phyloP scores from a whole-genome alignment of 30 jellyfish, hydroid and myxozoan species.

The Clytia hemisphaerica region DNA sequence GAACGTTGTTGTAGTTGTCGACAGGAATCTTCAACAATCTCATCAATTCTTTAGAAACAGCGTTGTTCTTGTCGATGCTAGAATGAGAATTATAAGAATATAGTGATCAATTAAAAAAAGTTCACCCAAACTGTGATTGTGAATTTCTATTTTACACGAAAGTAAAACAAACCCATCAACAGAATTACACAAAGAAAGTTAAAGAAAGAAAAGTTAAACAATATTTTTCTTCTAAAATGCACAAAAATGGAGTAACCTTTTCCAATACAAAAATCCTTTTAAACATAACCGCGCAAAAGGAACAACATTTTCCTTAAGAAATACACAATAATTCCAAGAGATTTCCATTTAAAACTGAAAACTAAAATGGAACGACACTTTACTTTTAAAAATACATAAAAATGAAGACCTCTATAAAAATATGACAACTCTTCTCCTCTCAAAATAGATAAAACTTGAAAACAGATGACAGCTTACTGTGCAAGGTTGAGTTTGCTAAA shows the following conservation, averaged over 20 bases:
- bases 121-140: neutral
- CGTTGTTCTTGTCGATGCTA: constrained; percentile 96
- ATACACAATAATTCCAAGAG: neutral
- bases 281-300: no score
- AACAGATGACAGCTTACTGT: constrained; percentile 56
- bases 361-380: neutral
- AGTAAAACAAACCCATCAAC: no score
- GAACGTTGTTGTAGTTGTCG: constrained; percentile 84
- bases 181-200: no score
- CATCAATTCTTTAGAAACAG: constrained; percentile 96
- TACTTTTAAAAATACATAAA: neutral
- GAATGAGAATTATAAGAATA: neutral
- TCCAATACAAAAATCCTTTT: no score
- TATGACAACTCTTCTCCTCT: no score
- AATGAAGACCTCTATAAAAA: neutral
- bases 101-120: no score
- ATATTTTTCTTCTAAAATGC: no score
- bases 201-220: no score
- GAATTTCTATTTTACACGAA: no score
- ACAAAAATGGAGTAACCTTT: no score
- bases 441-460: neutral
- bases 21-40: constrained; percentile 88
- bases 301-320: no score
- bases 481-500: constrained; percentile 95
- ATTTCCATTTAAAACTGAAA: neutral